These are phyloP conservation scores for Lasiurus cinereus DNA, from an alignment of 2,113 vertebrate genomes.

Conservation along the genomic window DNA sequence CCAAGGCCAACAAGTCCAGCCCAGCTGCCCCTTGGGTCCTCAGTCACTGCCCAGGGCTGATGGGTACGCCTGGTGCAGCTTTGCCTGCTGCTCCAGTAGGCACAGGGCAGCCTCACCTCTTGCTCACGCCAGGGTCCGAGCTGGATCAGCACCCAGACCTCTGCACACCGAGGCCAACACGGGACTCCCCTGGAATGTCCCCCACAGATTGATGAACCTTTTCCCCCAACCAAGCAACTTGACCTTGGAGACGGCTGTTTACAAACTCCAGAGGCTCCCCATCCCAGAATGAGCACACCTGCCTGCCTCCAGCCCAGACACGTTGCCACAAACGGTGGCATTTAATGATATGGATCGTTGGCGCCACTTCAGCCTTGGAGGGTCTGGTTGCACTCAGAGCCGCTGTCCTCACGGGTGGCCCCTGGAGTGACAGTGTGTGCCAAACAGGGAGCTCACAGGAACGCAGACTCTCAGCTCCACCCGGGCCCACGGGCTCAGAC, in stretches of 20 bases:
- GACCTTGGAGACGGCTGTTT: neutral
- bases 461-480: neutral
- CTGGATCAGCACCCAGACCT: neutral
- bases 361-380: neutral
- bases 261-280: neutral
- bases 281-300: neutral
- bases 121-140: neutral
- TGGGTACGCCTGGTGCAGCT: neutral
- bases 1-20: constrained; percentile 45
- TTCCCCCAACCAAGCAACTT: constrained; percentile 53
- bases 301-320: neutral
- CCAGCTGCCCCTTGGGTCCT: accelerated
- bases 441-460: neutral
- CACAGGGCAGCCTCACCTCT: neutral
- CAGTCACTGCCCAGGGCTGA: neutral
- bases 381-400: neutral
- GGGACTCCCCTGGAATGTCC: neutral
- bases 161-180: neutral
- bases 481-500: neutral
- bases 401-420: accelerated
- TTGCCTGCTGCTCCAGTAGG: neutral
- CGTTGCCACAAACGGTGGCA: neutral
- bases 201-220: neutral
- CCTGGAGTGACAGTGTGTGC: neutral
- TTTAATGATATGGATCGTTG: neutral